Base-by-base conservation (phyloP, 2,888 invertebrate species). In the Melanargia galathea region DNA sequence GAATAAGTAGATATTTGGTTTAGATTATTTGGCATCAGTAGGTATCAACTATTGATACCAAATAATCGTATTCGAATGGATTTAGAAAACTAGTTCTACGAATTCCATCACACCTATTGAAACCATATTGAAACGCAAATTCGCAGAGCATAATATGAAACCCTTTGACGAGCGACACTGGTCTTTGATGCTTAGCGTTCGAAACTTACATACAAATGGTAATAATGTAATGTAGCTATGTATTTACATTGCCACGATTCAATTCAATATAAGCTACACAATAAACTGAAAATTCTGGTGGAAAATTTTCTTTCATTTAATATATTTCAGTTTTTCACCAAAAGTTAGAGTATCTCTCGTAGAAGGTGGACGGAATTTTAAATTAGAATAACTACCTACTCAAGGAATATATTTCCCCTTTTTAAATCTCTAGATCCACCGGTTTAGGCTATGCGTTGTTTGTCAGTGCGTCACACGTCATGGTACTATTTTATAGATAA, bases 101-200 rank as follows among this genome's bases (percentile, higher is more conserved):
- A 48, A 24, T 48, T 13, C 46, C 13, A 24, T 13, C 3, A 20
- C 22, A 48, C 5, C 46, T 48, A 48, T 48, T 46, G 18, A 46
- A 22, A 48, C 22, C 5, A 22, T 48, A 48, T 48, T 46, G 18
- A 46, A 22, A 48, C 22, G 46, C 46, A 48, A 48, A 48, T 45
- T 45, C 10, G 18, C 43, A 43, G 43, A 43, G 6, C 10, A 45
- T 24, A 48, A 24, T 13, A 49, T 16, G n/a, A 26, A 30, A 49
- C n/a, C 30, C 49, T 18, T 51, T 33, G 33, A 30, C 51, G 18
- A 16, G 16, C 30, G 26, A 6, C 46, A 16, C 26, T 16, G 30
- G 49, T n/a, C 24, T 48, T 24, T 49, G 30, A 49, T 49, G n/a
- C 16, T 8, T 30, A 30, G 16, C n/a, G 30, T 49, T 30, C 49